phyloP scores from a whole-genome alignment of 2,113 vertebrate species.

The Cinclus mexicanus region DNA sequence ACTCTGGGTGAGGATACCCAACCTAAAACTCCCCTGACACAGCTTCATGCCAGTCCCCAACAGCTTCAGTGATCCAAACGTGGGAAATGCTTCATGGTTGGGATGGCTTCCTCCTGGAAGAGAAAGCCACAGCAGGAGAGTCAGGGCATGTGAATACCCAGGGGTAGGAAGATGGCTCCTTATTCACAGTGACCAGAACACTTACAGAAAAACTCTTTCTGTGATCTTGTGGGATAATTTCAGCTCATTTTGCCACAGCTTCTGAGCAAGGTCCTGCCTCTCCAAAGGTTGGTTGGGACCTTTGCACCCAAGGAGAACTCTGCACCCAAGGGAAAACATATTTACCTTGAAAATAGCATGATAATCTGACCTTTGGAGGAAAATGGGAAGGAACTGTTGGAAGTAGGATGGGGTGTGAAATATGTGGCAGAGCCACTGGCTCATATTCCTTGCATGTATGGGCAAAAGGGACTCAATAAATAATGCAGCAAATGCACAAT shows the following conservation, averaged over 20 bases:
- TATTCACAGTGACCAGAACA: neutral
- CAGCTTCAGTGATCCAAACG: neutral
- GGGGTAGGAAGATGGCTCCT: neutral
- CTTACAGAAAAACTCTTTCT: neutral
- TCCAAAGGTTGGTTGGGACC: neutral
- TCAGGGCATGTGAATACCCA: neutral
- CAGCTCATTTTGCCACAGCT: neutral
- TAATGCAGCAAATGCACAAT: neutral
- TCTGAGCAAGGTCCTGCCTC: neutral
- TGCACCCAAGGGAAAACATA: neutral
- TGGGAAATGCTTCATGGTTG: fast-evolving
- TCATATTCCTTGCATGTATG: neutral
- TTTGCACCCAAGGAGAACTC: neutral
- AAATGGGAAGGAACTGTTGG: neutral
- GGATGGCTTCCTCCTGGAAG: neutral
- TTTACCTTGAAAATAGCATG: neutral
- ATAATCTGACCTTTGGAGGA: neutral
- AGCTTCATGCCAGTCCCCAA: fast-evolving
- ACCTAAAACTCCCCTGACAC: neutral
- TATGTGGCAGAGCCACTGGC: neutral
- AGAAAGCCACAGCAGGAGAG: neutral
- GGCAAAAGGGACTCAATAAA: neutral
- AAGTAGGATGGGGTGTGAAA: neutral
- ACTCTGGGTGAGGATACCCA: neutral
- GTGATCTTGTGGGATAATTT: neutral